Conservation (phyloP, 2,797 vertebrate genomes). For the Protonibea diacanthus region DNA sequence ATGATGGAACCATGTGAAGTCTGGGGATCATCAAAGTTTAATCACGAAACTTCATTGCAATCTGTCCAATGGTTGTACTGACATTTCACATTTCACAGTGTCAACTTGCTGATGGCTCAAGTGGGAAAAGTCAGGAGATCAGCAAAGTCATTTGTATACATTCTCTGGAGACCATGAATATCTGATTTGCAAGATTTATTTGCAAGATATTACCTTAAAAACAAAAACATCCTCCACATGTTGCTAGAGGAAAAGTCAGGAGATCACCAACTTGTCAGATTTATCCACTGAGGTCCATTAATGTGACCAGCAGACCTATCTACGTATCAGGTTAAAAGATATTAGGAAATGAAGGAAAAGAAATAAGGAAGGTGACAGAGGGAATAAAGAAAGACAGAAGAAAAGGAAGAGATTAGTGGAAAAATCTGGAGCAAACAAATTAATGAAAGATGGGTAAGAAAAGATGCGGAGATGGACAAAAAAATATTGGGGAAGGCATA, state of each 20-base stretch:
- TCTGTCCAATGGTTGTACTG: background rate
- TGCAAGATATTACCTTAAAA: background rate
- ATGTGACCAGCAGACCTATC: background rate
- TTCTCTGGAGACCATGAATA: background rate
- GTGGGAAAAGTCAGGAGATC: no score
- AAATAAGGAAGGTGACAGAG: background rate
- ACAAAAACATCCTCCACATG: background rate
- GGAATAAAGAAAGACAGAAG: background rate
- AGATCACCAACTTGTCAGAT: background rate
- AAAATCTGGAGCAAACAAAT: constrained; percentile 28
- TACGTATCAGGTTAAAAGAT: background rate
- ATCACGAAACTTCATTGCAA: background rate
- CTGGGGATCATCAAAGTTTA: background rate
- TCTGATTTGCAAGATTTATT: background rate
- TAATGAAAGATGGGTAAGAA: constrained; percentile 41
- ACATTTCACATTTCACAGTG: background rate
- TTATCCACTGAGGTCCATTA: background rate
- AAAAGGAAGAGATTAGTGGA: constrained; percentile 8
- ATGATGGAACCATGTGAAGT: background rate
- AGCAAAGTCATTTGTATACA: no score
- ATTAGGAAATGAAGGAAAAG: background rate
- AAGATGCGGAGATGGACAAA: constrained; percentile 35
- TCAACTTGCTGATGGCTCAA: no score
- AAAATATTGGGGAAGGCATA: constrained; percentile 50
- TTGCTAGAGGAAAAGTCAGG: background rate